Percentiles rank a stretch among this genome's conserved stretches.
These are phyloP conservation scores for Sycobia sp. DNA, from an alignment of 1,140 invertebrate species.

Conservation along the genomic window DNA sequence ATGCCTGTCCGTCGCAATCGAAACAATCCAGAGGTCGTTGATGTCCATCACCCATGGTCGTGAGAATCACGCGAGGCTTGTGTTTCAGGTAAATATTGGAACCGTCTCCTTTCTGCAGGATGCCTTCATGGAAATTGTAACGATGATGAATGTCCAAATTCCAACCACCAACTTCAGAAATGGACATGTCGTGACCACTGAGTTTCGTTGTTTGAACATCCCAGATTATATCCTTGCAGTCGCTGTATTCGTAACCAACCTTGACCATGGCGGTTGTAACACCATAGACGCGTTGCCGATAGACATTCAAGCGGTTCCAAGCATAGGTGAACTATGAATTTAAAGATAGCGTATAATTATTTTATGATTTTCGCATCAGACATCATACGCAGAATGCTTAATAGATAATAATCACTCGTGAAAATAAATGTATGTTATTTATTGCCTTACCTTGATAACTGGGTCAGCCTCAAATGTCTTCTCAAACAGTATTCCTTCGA, in stretches of 20 bases:
- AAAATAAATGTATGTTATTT: background rate
- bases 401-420: background rate
- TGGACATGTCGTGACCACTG: constrained; percentile 94
- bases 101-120: constrained; percentile 96
- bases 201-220: constrained; percentile 93
- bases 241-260: constrained; percentile 93
- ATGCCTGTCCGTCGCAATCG: constrained; percentile 83
- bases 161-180: constrained; percentile 95
- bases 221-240: constrained; percentile 94
- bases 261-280: constrained; percentile 90
- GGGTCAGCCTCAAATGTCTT: constrained; percentile 94
- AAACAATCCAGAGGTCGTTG: constrained; percentile 82
- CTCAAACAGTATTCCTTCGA: constrained; percentile 92
- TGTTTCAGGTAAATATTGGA: constrained; percentile 95
- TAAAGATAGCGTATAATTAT: no score
- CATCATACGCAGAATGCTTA: background rate
- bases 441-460: constrained; percentile 74
- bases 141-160: constrained; percentile 96
- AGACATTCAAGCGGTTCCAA: constrained; percentile 96
- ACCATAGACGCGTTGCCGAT: constrained; percentile 91
- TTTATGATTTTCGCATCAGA: no score
- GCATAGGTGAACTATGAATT: constrained; percentile 80
- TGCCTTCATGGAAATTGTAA: constrained; percentile 97
- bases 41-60: constrained; percentile 91
- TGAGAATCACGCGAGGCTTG: constrained; percentile 86